Conservation (phyloP, 2,797 vertebrate species). For the Takifugu ocellatus region DNA sequence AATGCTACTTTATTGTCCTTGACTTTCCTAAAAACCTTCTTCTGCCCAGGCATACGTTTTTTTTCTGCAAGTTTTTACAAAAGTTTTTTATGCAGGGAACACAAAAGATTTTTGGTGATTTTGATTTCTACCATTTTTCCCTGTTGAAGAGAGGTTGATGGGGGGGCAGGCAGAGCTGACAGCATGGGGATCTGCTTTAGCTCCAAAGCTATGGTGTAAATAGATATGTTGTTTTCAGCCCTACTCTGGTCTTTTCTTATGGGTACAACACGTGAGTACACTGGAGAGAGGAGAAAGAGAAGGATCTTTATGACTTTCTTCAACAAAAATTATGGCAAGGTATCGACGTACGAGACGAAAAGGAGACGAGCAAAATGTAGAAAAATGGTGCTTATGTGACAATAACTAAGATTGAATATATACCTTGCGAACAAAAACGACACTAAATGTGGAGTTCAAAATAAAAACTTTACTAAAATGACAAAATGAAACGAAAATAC, state of each 20-base stretch:
- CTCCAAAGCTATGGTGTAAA: constrained; percentile 53
- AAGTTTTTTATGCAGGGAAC: constrained; percentile 11
- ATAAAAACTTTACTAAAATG: too few relatives aligned
- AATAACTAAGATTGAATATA: too few relatives aligned
- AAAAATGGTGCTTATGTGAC: too few relatives aligned
- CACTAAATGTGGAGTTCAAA: too few relatives aligned
- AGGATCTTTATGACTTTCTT: constrained; percentile 35
- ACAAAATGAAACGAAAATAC: too few relatives aligned
- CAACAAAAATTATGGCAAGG: too few relatives aligned
- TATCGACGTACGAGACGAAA: too few relatives aligned
- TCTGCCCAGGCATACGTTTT: constrained; percentile 2
- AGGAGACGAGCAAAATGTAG: too few relatives aligned
- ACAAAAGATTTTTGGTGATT: constrained; percentile 3
- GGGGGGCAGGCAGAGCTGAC: constrained; percentile 28
- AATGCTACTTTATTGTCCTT: constrained; percentile 11
- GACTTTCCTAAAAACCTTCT: constrained; percentile 7
- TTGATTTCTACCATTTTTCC: constrained; percentile 23
- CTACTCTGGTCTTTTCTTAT: constrained; percentile 48
- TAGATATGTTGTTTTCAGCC: constrained; percentile 33
- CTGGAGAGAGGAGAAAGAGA: constrained; percentile 28
- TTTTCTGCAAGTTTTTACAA: constrained; percentile 1
- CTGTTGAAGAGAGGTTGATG: constrained; percentile 19
- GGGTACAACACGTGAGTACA: constrained; percentile 28
- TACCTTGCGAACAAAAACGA: too few relatives aligned
- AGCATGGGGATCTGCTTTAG: constrained; percentile 23